These are phyloP conservation scores for Chaetodon auriga DNA, from an alignment of 2,113 vertebrate genomes.

Conservation along the genomic window DNA sequence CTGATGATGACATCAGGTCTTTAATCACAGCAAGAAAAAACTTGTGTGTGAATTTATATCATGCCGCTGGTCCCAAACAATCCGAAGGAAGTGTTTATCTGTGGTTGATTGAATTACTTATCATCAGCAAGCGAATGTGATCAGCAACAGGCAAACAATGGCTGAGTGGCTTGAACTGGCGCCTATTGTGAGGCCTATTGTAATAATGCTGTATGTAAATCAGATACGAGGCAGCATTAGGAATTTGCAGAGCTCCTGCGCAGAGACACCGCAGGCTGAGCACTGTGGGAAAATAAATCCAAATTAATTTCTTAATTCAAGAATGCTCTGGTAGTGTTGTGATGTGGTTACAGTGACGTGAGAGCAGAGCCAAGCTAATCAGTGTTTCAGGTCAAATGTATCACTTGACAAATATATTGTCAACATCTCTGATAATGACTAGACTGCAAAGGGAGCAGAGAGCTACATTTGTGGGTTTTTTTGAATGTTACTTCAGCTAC, in stretches of 20 bases:
- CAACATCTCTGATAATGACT: too few species aligned
- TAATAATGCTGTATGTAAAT: conserved; percentile 41
- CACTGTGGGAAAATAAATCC: conserved; percentile 10
- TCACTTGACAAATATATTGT: background rate
- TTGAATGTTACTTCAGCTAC: background rate
- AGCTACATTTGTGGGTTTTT: background rate
- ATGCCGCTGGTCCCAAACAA: conserved; percentile 2
- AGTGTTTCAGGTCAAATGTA: conserved; percentile 5
- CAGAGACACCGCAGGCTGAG: conserved; percentile 1
- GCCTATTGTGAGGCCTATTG: conserved; percentile 17
- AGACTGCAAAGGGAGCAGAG: background rate
- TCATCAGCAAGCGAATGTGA: conserved; percentile 40
- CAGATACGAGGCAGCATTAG: conserved; percentile 23
- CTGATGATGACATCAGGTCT: background rate
- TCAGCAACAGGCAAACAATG: conserved; percentile 49
- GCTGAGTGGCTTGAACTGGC: conserved; percentile 27
- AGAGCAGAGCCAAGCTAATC: background rate
- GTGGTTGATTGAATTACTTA: conserved; percentile 34
- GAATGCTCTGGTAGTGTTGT: background rate
- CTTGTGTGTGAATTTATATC: background rate
- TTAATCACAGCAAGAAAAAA: background rate
- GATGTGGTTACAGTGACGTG: background rate
- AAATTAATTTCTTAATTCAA: conserved; percentile 15
- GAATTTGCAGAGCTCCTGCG: conserved; percentile 4
- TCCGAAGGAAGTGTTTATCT: conserved; percentile 37